Conservation (phyloP, 2,888 invertebrate genomes). For the Acronicta aceris region DNA sequence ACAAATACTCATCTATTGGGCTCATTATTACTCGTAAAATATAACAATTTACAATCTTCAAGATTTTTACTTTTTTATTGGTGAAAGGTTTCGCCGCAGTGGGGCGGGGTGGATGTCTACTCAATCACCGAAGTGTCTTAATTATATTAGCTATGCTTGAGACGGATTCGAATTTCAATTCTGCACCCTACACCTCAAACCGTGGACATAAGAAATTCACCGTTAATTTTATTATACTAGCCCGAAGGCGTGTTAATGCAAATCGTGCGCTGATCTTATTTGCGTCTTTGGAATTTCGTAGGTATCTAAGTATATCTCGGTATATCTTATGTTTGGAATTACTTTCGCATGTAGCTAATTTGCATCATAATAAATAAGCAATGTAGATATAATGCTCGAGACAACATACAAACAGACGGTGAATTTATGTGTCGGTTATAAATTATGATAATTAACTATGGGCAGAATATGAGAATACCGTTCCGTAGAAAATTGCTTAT, state of each 20-base stretch:
- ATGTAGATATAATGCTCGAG: too few species aligned
- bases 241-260: slow-evolving; percentile 78
- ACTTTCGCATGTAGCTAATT: slow-evolving; percentile 12
- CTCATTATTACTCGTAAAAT: too few species aligned
- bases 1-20: too few species aligned
- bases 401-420: too few species aligned
- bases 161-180: slow-evolving; percentile 87
- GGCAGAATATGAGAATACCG: too few species aligned
- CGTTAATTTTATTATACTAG: slow-evolving; percentile 83
- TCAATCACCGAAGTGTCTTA: slow-evolving; percentile 82
- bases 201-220: slow-evolving; percentile 73
- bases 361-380: slow-evolving; percentile 7
- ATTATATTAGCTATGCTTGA: slow-evolving; percentile 83
- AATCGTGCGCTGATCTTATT: slow-evolving; percentile 67
- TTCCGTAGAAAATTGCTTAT: too few species aligned
- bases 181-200: slow-evolving; percentile 70
- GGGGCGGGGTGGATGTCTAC: slow-evolving; percentile 76
- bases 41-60: too few species aligned
- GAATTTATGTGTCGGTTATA: too few species aligned
- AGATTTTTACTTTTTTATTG: slow-evolving; percentile 50
- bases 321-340: background rate
- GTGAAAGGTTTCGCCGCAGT: slow-evolving; percentile 60
- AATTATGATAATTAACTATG: too few species aligned
- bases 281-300: slow-evolving; percentile 23
- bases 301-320: too few species aligned